phyloP scores from a whole-genome alignment of 2,888 invertebrate species.

The Stenolophus ochropezus region DNA sequence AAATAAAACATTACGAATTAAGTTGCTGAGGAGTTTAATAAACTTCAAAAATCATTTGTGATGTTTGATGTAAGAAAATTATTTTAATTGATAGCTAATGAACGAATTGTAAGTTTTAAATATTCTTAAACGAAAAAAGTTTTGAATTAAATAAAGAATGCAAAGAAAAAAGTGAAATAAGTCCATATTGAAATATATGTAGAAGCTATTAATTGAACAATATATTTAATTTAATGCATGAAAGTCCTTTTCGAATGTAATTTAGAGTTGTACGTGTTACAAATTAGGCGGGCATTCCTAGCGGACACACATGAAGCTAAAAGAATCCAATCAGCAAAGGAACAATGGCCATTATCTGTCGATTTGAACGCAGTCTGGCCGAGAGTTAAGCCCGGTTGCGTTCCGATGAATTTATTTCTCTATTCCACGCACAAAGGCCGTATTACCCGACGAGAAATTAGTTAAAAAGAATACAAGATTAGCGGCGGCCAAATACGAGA shows the following conservation, averaged over 20 bases:
- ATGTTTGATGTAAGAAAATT: no score
- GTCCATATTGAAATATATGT: not conserved
- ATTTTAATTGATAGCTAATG: no score
- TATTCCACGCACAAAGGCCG: conserved; percentile 58
- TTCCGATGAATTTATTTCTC: conserved; percentile 57
- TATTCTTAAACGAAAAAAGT: not conserved
- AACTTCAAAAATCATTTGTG: no score
- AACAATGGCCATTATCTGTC: conserved; percentile 57
- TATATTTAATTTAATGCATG: conserved; percentile 15
- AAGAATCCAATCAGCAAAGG: conserved; percentile 59
- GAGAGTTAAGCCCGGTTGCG: conserved; percentile 24
- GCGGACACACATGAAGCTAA: conserved; percentile 10
- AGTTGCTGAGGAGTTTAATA: no score
- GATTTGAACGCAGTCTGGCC: conserved; percentile 25
- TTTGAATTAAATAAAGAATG: not conserved
- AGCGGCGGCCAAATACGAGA: conserved; percentile 68
- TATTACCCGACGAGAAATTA: conserved; percentile 66
- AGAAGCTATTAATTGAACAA: not conserved
- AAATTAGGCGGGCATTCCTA: conserved; percentile 31
- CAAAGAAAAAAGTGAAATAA: not conserved
- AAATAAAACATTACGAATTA: no score
- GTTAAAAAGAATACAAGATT: conserved; percentile 67
- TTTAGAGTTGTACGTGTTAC: not conserved
- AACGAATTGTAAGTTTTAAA: not conserved
- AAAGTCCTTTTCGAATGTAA: not conserved